Conservation (phyloP, 2,797 vertebrate genomes). For the Pyrrhura leucotis region DNA sequence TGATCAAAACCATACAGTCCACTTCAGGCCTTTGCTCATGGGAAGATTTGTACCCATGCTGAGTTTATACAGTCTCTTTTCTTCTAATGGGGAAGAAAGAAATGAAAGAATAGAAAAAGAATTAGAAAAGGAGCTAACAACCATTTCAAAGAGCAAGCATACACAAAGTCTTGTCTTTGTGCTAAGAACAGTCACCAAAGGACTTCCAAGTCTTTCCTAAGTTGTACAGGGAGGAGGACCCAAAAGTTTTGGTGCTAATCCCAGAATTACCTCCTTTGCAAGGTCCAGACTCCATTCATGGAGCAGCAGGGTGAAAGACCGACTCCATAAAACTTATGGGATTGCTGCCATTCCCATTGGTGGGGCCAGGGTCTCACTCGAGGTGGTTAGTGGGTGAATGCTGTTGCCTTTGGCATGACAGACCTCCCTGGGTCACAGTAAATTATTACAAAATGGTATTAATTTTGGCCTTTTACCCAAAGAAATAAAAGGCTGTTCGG, state of each 20-base stretch:
- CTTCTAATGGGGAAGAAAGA: not conserved
- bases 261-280: not conserved
- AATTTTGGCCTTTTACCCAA: conserved; percentile 46
- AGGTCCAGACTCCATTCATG: not conserved
- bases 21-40: not conserved
- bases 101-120: too few species aligned
- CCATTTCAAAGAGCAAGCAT: not conserved
- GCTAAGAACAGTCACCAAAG: not conserved
- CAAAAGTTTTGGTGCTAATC: not conserved
- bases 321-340: not conserved
- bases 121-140: not conserved
- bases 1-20: not conserved
- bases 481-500: not conserved
- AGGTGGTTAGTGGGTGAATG: not conserved
- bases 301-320: not conserved
- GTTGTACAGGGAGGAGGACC: not conserved
- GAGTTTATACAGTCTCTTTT: not conserved
- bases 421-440: not conserved
- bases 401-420: conserved; percentile 41
- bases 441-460: conserved; percentile 32
- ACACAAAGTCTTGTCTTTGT: not conserved
- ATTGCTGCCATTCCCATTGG: not conserved
- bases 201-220: not conserved
- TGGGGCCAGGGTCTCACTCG: not conserved
- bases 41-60: not conserved